Evolutionary conservation across 2,888 invertebrate species (phyloP), one percentile per base, ranked within the genome.

Genomic region (Hypomecis punctinalis): DNA sequence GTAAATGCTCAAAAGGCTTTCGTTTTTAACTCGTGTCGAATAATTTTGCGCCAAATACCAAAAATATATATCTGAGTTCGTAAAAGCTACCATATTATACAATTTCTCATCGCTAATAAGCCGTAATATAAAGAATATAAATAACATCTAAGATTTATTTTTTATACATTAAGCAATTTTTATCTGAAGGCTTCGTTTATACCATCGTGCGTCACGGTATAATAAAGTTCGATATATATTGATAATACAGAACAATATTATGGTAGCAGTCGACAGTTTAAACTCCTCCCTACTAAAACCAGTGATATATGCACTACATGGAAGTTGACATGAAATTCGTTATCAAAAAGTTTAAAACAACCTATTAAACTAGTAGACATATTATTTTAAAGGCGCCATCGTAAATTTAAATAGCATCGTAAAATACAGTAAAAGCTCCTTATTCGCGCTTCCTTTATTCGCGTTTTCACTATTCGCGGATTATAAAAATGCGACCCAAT

Each of bases 21-120:
- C 60, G 60, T 51, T 48, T 39, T n/a, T 47, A 7, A 45, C 54
- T 53, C 63, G 54, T 11, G 47, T 45, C 51, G 54, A 62, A 39
- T 45, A 56, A 48, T 52, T 51, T 67, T 56, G 61, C 59, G 51
- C 47, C 57, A 61, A 55, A 61, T 64, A 57, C 56, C 58, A 60
- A 61, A 68, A 64, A 68, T 64, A 68, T 60, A 66, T 61, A 57
- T 58, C 59, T 66, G 52, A 48, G 57, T 66, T 42, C 11, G 23
- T 48, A 57, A 60, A 66, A 70, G 72, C 72, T 70, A 72, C 70
- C 70, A 66, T 61, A 61, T 60, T 49, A 61, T 56, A 40, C 54
- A 64, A 43, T 46, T 46, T 61, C 45, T 60, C 53, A 63, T 45
- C 57, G 48, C 52, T 39, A 65, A 58, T 63, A 52, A 54, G 48